Conservation (phyloP, 2,113 vertebrate genomes). For the Microtus pennsylvanicus region DNA sequence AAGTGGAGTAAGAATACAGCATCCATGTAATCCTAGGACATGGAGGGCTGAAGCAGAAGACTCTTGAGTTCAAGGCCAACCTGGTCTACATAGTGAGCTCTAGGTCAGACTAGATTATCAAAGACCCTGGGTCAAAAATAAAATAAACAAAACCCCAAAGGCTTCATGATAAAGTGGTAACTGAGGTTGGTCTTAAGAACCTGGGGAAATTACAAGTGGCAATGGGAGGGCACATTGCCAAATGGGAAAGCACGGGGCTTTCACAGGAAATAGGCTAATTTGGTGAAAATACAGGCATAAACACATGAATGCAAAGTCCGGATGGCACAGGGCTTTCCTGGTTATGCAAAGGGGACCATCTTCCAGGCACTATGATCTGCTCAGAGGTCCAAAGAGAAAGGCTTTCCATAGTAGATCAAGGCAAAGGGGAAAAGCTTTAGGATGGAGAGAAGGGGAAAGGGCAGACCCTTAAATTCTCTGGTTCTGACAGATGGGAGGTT, state of each 20-base stretch:
- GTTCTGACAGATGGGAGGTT: background rate
- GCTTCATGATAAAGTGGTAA: constrained; percentile 4
- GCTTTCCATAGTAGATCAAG: constrained; percentile 12
- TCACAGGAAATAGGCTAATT: background rate
- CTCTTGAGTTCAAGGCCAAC: background rate
- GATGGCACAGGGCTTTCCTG: background rate
- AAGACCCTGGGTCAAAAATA: background rate
- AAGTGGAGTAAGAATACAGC: background rate
- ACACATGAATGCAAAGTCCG: background rate
- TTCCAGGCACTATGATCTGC: background rate
- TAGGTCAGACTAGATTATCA: background rate
- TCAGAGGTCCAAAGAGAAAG: background rate
- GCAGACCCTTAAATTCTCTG: background rate
- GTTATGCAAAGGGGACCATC: background rate
- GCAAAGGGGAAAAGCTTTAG: background rate
- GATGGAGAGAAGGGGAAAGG: background rate
- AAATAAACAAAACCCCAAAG: background rate
- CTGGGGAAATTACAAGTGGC: background rate
- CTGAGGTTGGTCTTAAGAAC: background rate
- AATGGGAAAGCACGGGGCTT: background rate
- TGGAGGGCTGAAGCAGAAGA: background rate
- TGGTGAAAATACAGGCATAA: background rate
- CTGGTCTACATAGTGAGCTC: background rate
- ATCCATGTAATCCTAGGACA: background rate
- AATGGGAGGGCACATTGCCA: background rate